A percentile compares a stretch with the other conserved stretches of the same genome.
These are phyloP conservation scores for Apogon hyalosoma DNA, from an alignment of 2,797 vertebrate species.

Conservation along the genomic window DNA sequence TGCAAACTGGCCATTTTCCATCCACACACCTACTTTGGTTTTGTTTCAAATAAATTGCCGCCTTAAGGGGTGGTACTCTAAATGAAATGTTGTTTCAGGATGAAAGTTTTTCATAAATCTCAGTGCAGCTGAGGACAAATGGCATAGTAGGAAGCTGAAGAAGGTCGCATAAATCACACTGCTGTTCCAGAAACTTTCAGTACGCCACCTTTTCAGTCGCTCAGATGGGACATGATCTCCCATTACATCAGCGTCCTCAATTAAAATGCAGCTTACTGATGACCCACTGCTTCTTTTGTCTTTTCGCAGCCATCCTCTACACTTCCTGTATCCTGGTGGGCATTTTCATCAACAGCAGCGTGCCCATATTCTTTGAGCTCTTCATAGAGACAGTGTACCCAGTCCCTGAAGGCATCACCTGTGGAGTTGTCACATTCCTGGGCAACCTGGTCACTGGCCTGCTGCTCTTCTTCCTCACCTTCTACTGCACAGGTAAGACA, in stretches of 20 bases:
- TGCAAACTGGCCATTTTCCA: constrained; percentile 35
- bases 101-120: constrained; percentile 56
- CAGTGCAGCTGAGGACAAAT: constrained; percentile 42
- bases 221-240: constrained; percentile 8
- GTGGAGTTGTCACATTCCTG: constrained; percentile 96
- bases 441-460: constrained; percentile 95
- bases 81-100: constrained; percentile 49
- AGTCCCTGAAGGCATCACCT: constrained; percentile 98
- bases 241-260: not conserved
- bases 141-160: not conserved
- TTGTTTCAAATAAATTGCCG: constrained; percentile 41
- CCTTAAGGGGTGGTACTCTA: constrained; percentile 39
- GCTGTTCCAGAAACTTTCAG: constrained; percentile 17
- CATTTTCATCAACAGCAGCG: constrained; percentile 95
- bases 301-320: constrained; percentile 90
- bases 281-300: not conserved
- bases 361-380: constrained; percentile 98
- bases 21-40: constrained; percentile 31
- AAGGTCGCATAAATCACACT: constrained; percentile 35
- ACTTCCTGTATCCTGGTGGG: constrained; percentile 97
- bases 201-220: constrained; percentile 10
- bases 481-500: constrained; percentile 93
- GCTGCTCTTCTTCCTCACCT: constrained; percentile 94
- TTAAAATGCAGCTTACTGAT: not conserved
- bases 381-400: constrained; percentile 98